Evolutionary conservation across 2,113 vertebrate species (phyloP).

Genomic region (Lota lota): DNA sequence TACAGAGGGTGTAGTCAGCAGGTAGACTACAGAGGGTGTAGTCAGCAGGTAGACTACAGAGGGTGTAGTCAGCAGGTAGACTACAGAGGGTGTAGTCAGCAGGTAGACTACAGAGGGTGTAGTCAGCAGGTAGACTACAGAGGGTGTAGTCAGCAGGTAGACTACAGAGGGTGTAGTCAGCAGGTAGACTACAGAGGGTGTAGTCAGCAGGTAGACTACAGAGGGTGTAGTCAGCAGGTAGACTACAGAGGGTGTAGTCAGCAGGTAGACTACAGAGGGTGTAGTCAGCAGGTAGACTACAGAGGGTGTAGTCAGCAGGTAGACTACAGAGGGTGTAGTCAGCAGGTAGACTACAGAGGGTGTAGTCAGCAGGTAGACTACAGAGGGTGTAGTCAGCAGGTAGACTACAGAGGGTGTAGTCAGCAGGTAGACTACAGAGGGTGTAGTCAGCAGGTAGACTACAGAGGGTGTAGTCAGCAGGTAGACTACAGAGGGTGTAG

Average conservation of each 20-base stretch:
- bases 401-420: conserved; percentile 67
- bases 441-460: conserved; percentile 78
- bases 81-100: background rate
- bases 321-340: conserved; percentile 65
- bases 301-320: conserved; percentile 82
- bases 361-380: conserved; percentile 76
- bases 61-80: too few relatives aligned
- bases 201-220: too few relatives aligned
- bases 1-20: background rate
- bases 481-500: conserved; percentile 66
- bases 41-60: too few relatives aligned
- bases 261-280: conserved; percentile 70
- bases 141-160: too few relatives aligned
- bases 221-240: too few relatives aligned
- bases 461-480: conserved; percentile 73
- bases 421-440: conserved; percentile 71
- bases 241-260: conserved; percentile 48
- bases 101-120: background rate
- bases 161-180: background rate
- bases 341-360: conserved; percentile 68
- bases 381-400: conserved; percentile 78
- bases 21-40: background rate
- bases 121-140: too few relatives aligned
- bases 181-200: background rate
- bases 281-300: conserved; percentile 75